These are phyloP conservation scores for Ciona savignyi DNA, from an alignment of 23 tunicate genomes.

Conservation along the genomic window DNA sequence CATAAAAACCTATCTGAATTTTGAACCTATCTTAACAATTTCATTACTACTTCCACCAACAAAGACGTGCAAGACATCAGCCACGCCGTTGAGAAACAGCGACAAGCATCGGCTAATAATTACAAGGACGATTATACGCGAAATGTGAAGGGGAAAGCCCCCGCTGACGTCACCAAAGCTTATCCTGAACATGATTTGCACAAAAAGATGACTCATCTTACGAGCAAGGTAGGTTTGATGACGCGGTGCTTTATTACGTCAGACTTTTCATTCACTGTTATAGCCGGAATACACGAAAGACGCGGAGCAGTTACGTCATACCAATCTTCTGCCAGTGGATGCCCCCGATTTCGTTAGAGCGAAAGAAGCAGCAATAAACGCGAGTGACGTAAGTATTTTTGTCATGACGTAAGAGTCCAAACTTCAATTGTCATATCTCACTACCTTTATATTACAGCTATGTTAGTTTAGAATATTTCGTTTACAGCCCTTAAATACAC, in stretches of 20 bases:
- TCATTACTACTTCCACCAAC: too few species aligned
- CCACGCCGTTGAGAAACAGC: slow-evolving; percentile 54
- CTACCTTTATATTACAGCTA: too few species aligned
- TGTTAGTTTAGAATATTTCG: too few species aligned
- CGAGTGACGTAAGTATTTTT: slow-evolving; percentile 80
- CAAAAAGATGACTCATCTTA: slow-evolving; percentile 30
- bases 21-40: too few species aligned
- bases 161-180: slow-evolving; percentile 69
- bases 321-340: slow-evolving; percentile 61
- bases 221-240: slow-evolving; percentile 20
- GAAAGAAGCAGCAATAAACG: slow-evolving; percentile 59
- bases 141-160: slow-evolving; percentile 70
- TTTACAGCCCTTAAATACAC: too few species aligned
- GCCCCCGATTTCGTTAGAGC: slow-evolving; percentile 65
- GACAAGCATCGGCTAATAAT: slow-evolving; percentile 31
- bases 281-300: slow-evolving; percentile 59
- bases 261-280: slow-evolving; percentile 1
- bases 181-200: slow-evolving; percentile 82
- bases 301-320: slow-evolving; percentile 43
- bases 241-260: background rate
- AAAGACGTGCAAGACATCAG: slow-evolving; percentile 59
- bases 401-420: too few species aligned
- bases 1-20: too few species aligned
- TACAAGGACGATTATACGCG: slow-evolving; percentile 73
- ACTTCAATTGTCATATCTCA: too few species aligned